These are phyloP conservation scores for Drosophila sechellia DNA, from an alignment of 1,140 invertebrate genomes.

Conservation along the genomic window DNA sequence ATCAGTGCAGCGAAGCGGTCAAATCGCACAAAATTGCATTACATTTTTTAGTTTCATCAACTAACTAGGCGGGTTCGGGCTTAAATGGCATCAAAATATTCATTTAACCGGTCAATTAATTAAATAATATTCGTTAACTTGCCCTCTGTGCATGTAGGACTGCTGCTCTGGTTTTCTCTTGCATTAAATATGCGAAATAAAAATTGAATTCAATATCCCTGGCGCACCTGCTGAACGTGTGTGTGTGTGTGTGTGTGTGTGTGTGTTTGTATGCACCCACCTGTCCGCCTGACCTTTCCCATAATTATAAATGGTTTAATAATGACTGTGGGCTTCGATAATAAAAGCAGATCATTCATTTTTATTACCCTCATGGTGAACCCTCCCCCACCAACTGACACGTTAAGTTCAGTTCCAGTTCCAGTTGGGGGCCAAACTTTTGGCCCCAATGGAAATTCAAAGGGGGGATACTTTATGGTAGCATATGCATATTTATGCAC, in stretches of 20 bases:
- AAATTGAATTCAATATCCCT: conserved; percentile 51
- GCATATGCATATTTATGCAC: conserved; percentile 67
- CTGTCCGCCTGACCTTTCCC: conserved; percentile 47
- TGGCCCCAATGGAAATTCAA: conserved; percentile 15
- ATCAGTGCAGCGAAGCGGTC: conserved; percentile 34
- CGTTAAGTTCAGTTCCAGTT: conserved; percentile 41
- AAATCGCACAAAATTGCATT: conserved; percentile 65
- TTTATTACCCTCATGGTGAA: conserved; percentile 61
- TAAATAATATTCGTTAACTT: conserved; percentile 65
- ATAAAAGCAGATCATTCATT: conserved; percentile 82
- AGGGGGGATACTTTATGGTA: conserved; percentile 43
- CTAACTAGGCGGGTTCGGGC: conserved; percentile 39
- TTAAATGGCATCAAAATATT: conserved; percentile 49
- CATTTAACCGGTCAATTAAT: conserved; percentile 63
- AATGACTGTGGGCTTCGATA: conserved; percentile 81
- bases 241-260: conserved; percentile 9
- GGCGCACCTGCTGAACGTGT: conserved; percentile 14
- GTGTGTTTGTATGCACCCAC: conserved; percentile 13
- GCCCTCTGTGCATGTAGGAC: conserved; percentile 48
- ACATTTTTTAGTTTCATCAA: conserved; percentile 59
- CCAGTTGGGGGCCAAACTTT: conserved; percentile 35
- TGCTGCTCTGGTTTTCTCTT: conserved; percentile 45
- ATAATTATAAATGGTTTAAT: conserved; percentile 82
- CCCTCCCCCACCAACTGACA: conserved; percentile 45
- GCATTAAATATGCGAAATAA: conserved; percentile 77